phyloP scores from a whole-genome alignment of 23 tunicate genomes.

The Oikopleura albicans region DNA sequence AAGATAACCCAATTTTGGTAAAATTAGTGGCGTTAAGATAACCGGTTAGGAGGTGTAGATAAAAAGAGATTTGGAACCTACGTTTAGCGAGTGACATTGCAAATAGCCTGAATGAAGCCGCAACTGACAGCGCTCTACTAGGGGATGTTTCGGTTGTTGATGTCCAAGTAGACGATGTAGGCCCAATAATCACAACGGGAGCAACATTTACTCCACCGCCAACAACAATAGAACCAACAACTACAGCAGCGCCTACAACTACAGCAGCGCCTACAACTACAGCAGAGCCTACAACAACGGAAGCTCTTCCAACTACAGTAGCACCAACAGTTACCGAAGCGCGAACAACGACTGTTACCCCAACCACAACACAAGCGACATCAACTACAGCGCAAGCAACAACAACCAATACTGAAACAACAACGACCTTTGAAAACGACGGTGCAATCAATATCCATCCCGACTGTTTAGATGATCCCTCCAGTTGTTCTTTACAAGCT shows the following conservation, averaged over 20 bases:
- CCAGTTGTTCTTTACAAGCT: too few relatives aligned
- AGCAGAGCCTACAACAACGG: constrained; percentile 24
- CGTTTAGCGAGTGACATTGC: too few relatives aligned
- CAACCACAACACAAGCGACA: background rate
- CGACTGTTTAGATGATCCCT: too few relatives aligned
- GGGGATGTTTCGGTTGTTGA: background rate
- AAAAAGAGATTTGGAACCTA: too few relatives aligned
- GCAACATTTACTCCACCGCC: background rate
- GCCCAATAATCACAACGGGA: background rate
- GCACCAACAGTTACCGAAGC: too few relatives aligned
- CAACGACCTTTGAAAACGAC: constrained; percentile 21
- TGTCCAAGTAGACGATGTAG: background rate
- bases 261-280: background rate
- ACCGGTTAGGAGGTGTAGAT: too few relatives aligned
- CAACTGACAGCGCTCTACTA: constrained; percentile 2
- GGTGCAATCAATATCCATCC: constrained; percentile 4
- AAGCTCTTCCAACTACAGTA: too few relatives aligned
- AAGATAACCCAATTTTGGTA: too few relatives aligned
- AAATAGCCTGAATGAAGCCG: too few relatives aligned
- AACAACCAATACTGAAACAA: background rate
- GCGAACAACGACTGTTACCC: background rate
- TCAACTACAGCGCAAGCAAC: too few relatives aligned
- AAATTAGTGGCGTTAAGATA: too few relatives aligned
- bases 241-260: background rate
- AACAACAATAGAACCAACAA: background rate